Percentiles rank a stretch among this genome's conserved stretches.
Evolutionary conservation across 2,888 invertebrate species (phyloP).

Genomic region (Exocentrus adspersus): DNA sequence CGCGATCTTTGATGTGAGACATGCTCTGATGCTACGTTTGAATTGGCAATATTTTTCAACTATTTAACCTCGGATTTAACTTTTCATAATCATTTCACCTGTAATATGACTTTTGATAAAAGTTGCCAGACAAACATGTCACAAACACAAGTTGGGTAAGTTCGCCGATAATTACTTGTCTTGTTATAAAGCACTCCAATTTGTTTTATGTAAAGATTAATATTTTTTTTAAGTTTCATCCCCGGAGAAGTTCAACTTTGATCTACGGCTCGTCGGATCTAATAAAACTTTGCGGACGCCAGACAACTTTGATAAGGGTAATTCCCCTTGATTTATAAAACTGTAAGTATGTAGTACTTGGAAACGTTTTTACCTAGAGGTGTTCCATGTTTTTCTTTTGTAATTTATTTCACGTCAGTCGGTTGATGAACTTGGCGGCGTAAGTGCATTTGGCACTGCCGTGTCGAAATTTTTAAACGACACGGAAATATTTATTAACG

Average conservation of each 20-base stretch:
- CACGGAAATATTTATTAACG: slow-evolving; percentile 5
- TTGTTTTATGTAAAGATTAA: slow-evolving; percentile 2
- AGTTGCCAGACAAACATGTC: neutral
- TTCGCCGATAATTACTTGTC: neutral
- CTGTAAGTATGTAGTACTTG: no score
- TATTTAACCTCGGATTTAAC: no score
- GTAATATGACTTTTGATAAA: no score
- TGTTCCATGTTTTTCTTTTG: neutral
- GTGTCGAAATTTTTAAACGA: slow-evolving; percentile 5
- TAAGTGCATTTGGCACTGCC: slow-evolving; percentile 16
- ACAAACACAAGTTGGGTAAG: neutral
- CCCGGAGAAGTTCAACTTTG: neutral
- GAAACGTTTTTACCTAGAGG: neutral
- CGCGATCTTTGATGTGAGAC: no score
- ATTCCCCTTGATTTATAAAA: slow-evolving; percentile 5
- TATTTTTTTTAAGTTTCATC: neutral
- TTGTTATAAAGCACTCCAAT: neutral
- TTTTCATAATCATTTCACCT: no score
- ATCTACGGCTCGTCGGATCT: neutral
- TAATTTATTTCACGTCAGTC: neutral
- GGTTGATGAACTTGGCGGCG: slow-evolving; percentile 26
- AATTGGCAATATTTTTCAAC: no score
- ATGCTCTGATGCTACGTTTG: no score
- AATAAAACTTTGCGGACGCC: slow-evolving; percentile 3
- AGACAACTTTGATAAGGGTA: neutral